phyloP scores from a whole-genome alignment of 2,797 vertebrate genomes.

The Ceryle rudis region DNA sequence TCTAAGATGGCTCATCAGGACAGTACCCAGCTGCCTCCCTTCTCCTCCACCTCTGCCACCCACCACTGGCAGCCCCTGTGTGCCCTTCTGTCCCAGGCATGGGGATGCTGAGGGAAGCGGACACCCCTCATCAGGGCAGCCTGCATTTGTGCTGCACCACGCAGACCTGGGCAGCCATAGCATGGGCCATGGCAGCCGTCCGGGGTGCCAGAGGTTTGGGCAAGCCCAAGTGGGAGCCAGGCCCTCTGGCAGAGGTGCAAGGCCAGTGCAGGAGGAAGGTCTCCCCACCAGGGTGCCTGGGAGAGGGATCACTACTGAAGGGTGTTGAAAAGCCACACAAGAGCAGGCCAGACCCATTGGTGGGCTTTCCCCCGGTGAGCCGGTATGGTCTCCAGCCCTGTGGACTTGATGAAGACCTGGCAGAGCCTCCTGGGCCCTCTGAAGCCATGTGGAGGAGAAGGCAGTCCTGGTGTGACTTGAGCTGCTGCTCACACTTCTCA shows the following conservation, averaged over 20 bases:
- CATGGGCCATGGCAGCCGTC: accelerated
- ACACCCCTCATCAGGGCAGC: neutral
- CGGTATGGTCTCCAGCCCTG: accelerated
- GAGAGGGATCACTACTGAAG: neutral
- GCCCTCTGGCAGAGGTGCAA: neutral
- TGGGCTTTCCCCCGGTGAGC: accelerated
- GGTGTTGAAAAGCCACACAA: neutral
- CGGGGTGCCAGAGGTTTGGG: neutral
- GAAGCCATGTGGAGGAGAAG: no score
- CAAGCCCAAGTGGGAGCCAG: accelerated
- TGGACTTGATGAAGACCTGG: accelerated
- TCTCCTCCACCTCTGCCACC: neutral
- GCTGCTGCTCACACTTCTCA: accelerated
- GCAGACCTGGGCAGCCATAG: neutral
- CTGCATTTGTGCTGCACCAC: accelerated
- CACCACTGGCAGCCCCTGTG: neutral
- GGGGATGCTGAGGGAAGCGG: neutral
- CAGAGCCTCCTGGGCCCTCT: accelerated
- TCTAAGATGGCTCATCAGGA: neutral
- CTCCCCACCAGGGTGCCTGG: accelerated
- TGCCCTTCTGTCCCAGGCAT: neutral
- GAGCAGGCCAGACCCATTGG: accelerated
- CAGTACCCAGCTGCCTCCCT: accelerated
- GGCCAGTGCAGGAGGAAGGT: neutral
- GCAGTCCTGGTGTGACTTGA: neutral